These are phyloP conservation scores for Standfussiana lucernea DNA, from an alignment of 2,888 invertebrate genomes.

Conservation along the genomic window DNA sequence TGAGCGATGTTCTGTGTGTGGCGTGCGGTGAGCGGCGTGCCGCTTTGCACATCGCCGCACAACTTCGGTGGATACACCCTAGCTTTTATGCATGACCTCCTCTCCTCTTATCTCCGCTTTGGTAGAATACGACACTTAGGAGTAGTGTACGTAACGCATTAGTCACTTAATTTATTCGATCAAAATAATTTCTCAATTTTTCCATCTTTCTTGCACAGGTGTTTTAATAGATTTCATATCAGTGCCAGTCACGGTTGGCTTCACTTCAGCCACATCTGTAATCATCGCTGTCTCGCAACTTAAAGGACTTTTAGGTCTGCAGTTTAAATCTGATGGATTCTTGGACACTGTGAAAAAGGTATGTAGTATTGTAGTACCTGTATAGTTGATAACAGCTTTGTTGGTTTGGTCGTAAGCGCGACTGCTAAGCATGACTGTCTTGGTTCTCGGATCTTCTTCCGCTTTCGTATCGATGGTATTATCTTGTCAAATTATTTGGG, in stretches of 20 bases:
- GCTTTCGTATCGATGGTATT: not conserved
- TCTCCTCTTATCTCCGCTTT: too few relatives aligned
- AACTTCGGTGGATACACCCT: too few relatives aligned
- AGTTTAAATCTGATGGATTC: constrained; percentile 94
- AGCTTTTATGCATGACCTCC: too few relatives aligned
- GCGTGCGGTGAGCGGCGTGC: too few relatives aligned
- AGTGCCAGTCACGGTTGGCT: constrained; percentile 96
- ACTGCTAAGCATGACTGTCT: not conserved
- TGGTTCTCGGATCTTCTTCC: not conserved
- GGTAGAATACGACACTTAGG: too few relatives aligned
- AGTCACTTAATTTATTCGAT: not conserved
- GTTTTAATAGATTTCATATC: constrained; percentile 97
- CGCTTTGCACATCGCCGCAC: too few relatives aligned
- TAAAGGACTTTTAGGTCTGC: constrained; percentile 93
- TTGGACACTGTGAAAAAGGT: constrained; percentile 93
- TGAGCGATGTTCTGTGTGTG: too few relatives aligned
- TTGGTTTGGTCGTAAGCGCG: not conserved
- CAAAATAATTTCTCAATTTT: not conserved
- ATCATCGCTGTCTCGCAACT: constrained; percentile 97
- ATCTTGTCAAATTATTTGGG: not conserved
- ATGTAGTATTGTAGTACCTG: constrained; percentile 30
- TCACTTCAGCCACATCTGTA: constrained; percentile 97
- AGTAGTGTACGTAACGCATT: not conserved
- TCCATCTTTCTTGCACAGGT: constrained; percentile 87
- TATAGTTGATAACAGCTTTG: not conserved